phyloP scores from a whole-genome alignment of 2,797 vertebrate species.

The Myotis myotis region DNA sequence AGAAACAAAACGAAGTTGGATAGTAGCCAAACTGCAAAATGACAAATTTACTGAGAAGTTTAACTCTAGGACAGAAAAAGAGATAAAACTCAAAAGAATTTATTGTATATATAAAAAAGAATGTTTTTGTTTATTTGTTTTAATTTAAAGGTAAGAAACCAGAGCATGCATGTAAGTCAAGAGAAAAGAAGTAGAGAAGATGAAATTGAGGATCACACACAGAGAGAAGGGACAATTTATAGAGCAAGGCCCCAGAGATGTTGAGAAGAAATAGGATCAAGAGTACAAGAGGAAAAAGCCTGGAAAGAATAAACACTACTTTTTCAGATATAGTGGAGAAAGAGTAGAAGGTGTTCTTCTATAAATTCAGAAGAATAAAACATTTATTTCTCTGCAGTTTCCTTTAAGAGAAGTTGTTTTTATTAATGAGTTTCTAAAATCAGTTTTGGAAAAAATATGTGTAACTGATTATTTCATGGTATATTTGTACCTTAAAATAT shows the following conservation, averaged over 20 bases:
- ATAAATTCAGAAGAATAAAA: constrained; percentile 1
- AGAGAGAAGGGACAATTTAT: background rate
- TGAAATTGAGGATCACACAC: background rate
- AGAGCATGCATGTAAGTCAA: background rate
- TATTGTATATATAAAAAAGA: background rate
- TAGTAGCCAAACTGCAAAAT: background rate
- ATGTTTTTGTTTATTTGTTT: background rate
- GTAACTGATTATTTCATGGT: background rate
- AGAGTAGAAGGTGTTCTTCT: background rate
- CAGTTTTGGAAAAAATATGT: background rate
- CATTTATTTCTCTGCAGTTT: background rate
- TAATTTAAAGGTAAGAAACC: background rate
- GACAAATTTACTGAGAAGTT: background rate
- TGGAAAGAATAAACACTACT: background rate
- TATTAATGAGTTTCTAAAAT: constrained; percentile 7
- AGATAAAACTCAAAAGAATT: background rate
- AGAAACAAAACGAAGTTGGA: background rate
- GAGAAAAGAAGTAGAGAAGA: background rate
- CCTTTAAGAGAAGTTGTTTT: background rate
- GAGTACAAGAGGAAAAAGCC: background rate
- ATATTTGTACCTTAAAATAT: background rate
- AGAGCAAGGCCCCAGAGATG: background rate
- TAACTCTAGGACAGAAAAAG: background rate
- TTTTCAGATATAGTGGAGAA: background rate
- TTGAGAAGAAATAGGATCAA: background rate